phyloP scores from a whole-genome alignment of 30 jellyfish, hydroid and myxozoan genomes.

The Sanderia malayensis region DNA sequence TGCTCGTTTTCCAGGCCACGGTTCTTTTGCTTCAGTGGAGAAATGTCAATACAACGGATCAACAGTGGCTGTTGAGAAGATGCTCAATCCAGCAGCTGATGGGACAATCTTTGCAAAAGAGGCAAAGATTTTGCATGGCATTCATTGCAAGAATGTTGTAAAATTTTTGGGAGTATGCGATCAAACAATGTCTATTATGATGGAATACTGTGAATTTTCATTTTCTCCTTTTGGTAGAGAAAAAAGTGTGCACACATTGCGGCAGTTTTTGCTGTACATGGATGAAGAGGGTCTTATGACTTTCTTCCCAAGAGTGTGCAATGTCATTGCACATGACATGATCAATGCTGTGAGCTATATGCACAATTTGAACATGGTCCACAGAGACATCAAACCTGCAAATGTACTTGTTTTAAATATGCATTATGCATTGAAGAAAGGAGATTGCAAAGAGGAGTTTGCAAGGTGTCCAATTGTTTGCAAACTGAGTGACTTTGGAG shows the following conservation, averaged over 20 bases:
- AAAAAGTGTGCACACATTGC: neutral
- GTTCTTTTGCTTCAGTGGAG: too few species aligned
- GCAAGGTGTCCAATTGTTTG: neutral
- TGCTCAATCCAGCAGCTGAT: too few species aligned
- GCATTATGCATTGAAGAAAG: neutral
- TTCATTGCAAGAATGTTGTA: conserved; percentile 1
- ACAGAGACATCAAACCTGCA: conserved; percentile 24
- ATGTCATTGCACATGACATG: neutral
- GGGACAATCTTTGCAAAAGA: conserved; percentile 14
- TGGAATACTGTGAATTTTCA: conserved; percentile 18
- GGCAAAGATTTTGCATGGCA: conserved; percentile 3
- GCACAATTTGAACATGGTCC: conserved; percentile 20
- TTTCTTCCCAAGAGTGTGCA: neutral
- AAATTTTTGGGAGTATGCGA: conserved; percentile 9
- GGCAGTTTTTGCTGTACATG: conserved; percentile 2
- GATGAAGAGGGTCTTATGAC: neutral
- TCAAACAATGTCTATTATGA: conserved; percentile 11
- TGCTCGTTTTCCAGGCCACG: too few species aligned
- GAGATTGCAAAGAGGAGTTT: neutral
- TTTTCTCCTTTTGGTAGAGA: conserved; percentile 22
- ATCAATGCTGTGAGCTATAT: conserved; percentile 16
- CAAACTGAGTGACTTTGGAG: too few species aligned
- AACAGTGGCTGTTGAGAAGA: too few species aligned
- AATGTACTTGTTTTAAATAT: conserved; percentile 22
- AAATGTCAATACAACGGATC: too few species aligned